These are phyloP conservation scores for Alexandromys fortis DNA, from an alignment of 2,113 vertebrate species.

Conservation along the genomic window DNA sequence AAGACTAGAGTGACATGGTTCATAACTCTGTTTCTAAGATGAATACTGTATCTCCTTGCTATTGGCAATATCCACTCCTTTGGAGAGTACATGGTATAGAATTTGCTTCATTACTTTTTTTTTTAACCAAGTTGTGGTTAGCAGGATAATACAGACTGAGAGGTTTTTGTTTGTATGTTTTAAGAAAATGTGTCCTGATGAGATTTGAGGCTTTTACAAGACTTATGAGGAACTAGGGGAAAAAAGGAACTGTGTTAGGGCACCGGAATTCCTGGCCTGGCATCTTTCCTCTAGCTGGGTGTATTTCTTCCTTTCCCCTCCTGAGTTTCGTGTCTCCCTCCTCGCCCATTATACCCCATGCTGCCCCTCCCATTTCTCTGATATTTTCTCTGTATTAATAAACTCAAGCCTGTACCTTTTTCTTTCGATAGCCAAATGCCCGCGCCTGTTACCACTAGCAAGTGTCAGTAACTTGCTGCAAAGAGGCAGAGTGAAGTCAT, in stretches of 20 bases:
- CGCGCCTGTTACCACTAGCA: conserved; percentile 30
- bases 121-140: not conserved
- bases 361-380: not conserved
- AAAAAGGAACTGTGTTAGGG: not conserved
- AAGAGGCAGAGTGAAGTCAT: conserved; percentile 44
- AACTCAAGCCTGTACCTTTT: not conserved
- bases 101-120: not conserved
- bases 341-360: not conserved
- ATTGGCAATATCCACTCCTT: not conserved
- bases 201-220: conserved; percentile 11
- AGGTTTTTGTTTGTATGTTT: not conserved
- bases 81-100: not conserved
- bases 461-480: conserved; percentile 28
- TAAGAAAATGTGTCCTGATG: not conserved
- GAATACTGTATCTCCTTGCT: not conserved
- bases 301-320: not conserved
- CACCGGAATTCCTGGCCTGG: not conserved
- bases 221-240: not conserved
- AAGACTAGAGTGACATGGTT: not conserved
- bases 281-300: not conserved
- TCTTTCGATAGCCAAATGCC: not conserved
- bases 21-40: not conserved
- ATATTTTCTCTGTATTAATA: conserved; percentile 41
- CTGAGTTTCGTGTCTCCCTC: not conserved
- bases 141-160: not conserved